Evolutionary conservation across 2,797 vertebrate genomes (phyloP).

Genomic region (Rhynchotus rufescens): DNA sequence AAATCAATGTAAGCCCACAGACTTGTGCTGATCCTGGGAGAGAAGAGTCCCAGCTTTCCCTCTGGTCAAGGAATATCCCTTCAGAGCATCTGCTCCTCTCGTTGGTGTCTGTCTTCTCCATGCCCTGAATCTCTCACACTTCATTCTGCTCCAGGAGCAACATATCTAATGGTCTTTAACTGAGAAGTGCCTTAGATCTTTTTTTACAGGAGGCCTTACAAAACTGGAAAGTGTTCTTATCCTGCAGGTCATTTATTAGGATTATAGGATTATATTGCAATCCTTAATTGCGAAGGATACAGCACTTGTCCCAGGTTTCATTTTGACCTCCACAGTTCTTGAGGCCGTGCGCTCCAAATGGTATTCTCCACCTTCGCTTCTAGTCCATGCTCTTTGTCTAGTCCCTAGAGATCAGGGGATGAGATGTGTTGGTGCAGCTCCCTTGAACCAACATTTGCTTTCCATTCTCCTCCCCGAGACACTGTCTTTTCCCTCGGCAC

Average conservation of each 20-base stretch:
- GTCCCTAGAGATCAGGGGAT: background rate
- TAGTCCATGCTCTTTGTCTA: background rate
- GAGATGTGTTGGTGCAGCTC: background rate
- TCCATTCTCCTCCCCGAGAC: background rate
- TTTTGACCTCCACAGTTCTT: slow-evolving; percentile 26
- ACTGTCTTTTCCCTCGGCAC: background rate
- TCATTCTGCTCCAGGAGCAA: background rate
- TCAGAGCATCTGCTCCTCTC: background rate
- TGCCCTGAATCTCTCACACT: background rate
- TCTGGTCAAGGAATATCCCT: background rate
- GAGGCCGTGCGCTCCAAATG: slow-evolving; percentile 11
- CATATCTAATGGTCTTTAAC: background rate
- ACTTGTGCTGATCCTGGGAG: rapidly evolving
- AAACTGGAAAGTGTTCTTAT: background rate
- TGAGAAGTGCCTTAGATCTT: background rate
- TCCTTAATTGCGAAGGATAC: background rate
- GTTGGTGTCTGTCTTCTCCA: background rate
- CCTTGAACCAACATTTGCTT: background rate
- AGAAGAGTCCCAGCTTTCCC: background rate
- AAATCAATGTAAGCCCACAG: background rate
- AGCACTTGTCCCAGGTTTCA: background rate
- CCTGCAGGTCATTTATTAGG: background rate
- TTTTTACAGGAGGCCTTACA: background rate
- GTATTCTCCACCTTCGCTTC: slow-evolving; percentile 23
- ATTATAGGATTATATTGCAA: background rate